A percentile compares a stretch with the other conserved stretches of the same genome.
These are phyloP conservation scores for Prenolepis imparis DNA, from an alignment of 2,888 invertebrate genomes.

Conservation along the genomic window DNA sequence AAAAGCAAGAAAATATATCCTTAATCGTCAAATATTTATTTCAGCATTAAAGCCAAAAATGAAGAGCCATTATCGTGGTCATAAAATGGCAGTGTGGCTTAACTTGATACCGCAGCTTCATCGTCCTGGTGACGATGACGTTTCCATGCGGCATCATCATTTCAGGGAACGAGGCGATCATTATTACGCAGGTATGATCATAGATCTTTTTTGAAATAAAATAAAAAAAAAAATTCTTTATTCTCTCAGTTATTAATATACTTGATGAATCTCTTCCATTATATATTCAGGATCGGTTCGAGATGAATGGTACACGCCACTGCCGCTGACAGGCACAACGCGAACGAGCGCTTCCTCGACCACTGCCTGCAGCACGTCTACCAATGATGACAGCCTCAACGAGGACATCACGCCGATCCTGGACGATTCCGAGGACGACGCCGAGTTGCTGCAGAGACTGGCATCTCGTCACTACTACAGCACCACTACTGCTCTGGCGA, in stretches of 20 bases:
- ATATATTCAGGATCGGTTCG: conserved; percentile 83
- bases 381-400: conserved; percentile 78
- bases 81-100: conserved; percentile 96
- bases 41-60: conserved; percentile 91
- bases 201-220: not conserved
- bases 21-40: conserved; percentile 66
- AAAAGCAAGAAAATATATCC: not conserved
- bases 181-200: conserved; percentile 90
- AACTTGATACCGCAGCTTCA: conserved; percentile 95
- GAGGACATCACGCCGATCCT: conserved; percentile 81
- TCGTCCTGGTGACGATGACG: conserved; percentile 91
- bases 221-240: not conserved
- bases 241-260: not conserved
- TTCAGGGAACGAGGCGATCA: conserved; percentile 91
- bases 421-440: conserved; percentile 86
- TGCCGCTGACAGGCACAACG: conserved; percentile 82
- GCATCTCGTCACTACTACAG: conserved; percentile 89
- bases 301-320: conserved; percentile 84
- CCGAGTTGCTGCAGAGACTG: conserved; percentile 87
- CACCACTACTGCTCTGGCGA: conserved; percentile 92
- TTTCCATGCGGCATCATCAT: conserved; percentile 92
- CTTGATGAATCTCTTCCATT: conserved; percentile 11
- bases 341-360: conserved; percentile 80
- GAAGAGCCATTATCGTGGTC: conserved; percentile 94
- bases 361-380: conserved; percentile 81